phyloP scores from a whole-genome alignment of 2,797 vertebrate genomes.

The Champsocephalus gunnari region DNA sequence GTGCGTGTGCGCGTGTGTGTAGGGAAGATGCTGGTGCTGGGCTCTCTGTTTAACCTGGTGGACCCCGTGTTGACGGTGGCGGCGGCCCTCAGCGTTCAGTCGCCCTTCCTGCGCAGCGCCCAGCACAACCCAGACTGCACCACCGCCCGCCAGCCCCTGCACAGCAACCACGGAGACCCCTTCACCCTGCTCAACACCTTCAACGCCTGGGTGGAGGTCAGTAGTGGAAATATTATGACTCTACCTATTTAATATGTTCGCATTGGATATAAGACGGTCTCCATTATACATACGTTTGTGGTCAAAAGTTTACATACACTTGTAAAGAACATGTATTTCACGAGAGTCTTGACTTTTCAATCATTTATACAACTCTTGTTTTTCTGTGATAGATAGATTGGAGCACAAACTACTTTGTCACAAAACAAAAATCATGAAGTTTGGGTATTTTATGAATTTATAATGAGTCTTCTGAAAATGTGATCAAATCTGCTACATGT shows the following conservation, averaged over 20 bases:
- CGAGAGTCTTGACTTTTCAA: too few relatives aligned
- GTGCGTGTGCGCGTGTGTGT: neutral
- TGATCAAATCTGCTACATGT: too few relatives aligned
- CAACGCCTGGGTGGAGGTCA: conserved; percentile 94
- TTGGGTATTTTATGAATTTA: too few relatives aligned
- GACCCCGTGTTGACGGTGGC: conserved; percentile 91
- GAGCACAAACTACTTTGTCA: too few relatives aligned
- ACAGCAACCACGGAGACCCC: conserved; percentile 93
- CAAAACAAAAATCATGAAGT: too few relatives aligned
- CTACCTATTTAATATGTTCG: neutral
- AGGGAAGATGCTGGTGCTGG: conserved; percentile 95
- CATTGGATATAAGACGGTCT: neutral
- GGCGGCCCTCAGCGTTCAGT: conserved; percentile 90
- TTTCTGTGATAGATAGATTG: too few relatives aligned
- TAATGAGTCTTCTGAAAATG: too few relatives aligned
- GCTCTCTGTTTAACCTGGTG: conserved; percentile 87
- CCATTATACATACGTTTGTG: neutral
- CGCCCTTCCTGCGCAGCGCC: conserved; percentile 88
- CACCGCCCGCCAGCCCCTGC: conserved; percentile 85
- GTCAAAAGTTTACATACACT: too few relatives aligned
- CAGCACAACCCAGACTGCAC: conserved; percentile 86
- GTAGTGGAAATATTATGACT: conserved; percentile 11
- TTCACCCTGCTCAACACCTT: conserved; percentile 93
- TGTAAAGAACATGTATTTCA: too few relatives aligned
- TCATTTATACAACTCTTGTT: too few relatives aligned